Conservation (phyloP, 2,797 vertebrate genomes). For the Sebastes vulpes region DNA sequence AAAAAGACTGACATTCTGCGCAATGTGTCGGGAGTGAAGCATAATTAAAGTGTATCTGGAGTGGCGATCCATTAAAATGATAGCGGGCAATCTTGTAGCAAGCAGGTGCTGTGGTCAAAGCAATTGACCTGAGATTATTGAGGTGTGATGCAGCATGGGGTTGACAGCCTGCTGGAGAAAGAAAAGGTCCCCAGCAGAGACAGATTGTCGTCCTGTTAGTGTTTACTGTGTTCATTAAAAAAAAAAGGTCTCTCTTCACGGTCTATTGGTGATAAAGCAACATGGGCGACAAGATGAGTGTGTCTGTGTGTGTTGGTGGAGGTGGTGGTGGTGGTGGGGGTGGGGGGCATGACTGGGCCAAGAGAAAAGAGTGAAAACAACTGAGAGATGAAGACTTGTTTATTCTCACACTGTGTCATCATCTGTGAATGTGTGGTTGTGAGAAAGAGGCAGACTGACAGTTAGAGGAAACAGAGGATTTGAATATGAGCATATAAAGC, state of each 20-base stretch:
- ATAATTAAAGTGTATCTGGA: conserved; percentile 64
- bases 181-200: conserved; percentile 60
- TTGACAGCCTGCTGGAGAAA: conserved; percentile 38
- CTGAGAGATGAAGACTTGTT: conserved; percentile 47
- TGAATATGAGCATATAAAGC: neutral
- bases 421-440: conserved; percentile 49
- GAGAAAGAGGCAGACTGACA: conserved; percentile 26
- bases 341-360: neutral
- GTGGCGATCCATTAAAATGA: conserved; percentile 69
- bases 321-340: neutral
- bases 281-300: conserved; percentile 8
- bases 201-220: conserved; percentile 49
- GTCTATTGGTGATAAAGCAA: conserved; percentile 56
- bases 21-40: conserved; percentile 30
- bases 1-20: conserved; percentile 24
- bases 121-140: conserved; percentile 77
- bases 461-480: neutral
- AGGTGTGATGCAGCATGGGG: conserved; percentile 60
- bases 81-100: conserved; percentile 58
- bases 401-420: conserved; percentile 60
- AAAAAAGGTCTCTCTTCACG: conserved; percentile 49
- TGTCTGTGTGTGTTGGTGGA: neutral
- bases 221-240: conserved; percentile 67
- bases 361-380: conserved; percentile 37
- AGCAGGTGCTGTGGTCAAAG: conserved; percentile 74